phyloP scores from a whole-genome alignment of 1,140 invertebrate species.

The Coboldia fuscipes region DNA sequence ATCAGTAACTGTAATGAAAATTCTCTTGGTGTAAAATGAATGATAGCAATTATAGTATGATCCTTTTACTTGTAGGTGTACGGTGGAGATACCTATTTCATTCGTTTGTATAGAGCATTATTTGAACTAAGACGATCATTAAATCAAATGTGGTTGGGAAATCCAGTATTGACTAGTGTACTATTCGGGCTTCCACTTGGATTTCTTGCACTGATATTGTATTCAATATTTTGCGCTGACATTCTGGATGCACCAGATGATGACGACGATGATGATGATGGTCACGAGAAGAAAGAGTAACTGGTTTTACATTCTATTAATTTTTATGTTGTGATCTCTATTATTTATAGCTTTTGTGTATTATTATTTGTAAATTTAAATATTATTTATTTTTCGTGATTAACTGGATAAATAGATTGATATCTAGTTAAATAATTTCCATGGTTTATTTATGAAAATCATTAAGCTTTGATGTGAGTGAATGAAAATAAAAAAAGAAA shows the following conservation, averaged over 20 bases:
- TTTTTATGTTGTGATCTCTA: too few relatives aligned
- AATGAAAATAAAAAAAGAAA: too few relatives aligned
- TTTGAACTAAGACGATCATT: conserved; percentile 56
- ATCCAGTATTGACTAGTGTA: conserved; percentile 71
- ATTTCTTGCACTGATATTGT: conserved; percentile 82
- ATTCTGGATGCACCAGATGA: conserved; percentile 83
- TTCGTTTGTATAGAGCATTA: conserved; percentile 48
- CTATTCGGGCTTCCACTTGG: conserved; percentile 74
- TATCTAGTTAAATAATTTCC: too few relatives aligned
- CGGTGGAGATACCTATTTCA: conserved; percentile 54
- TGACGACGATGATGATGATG: conserved; percentile 28
- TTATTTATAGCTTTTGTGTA: too few relatives aligned
- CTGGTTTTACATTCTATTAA: not conserved
- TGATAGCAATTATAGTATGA: not conserved
- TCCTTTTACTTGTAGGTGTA: conserved; percentile 33
- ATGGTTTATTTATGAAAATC: too few relatives aligned
- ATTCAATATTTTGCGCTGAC: conserved; percentile 83
- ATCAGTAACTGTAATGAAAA: conserved; percentile 36
- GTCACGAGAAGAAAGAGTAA: conserved; percentile 25
- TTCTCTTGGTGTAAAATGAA: not conserved
- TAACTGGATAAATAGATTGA: too few relatives aligned
- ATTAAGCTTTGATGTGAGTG: too few relatives aligned
- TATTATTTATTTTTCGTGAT: too few relatives aligned
- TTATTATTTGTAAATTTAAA: too few relatives aligned
- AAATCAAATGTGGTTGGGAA: conserved; percentile 70